Percentiles rank a stretch among this genome's conserved stretches.
Conservation (phyloP, 1,140 invertebrate species). For the Saccostrea glomerata region DNA sequence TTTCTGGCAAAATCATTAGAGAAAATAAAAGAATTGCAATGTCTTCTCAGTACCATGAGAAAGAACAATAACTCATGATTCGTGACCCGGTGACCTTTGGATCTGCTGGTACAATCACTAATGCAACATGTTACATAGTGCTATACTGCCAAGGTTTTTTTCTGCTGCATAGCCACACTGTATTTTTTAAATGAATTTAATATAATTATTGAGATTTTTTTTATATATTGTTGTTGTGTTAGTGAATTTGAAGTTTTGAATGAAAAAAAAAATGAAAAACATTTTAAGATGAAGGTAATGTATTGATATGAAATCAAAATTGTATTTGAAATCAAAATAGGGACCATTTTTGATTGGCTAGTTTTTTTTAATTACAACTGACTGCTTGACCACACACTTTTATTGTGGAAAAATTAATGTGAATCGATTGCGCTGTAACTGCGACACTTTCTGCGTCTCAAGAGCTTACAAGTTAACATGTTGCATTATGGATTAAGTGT, state of each 20-base stretch:
- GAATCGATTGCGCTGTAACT: background rate
- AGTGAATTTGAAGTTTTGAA: background rate
- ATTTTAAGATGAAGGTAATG: background rate
- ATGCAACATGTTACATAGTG: conserved; percentile 17
- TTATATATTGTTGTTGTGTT: background rate
- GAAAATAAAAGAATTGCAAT: background rate
- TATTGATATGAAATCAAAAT: background rate
- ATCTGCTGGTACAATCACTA: conserved; percentile 26
- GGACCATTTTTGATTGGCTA: background rate
- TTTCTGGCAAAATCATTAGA: background rate
- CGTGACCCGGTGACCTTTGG: conserved; percentile 18
- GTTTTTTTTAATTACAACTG: background rate
- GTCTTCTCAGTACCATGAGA: conserved; percentile 2
- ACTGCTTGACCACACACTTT: too few relatives aligned
- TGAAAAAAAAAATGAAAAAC: background rate
- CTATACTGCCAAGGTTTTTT: background rate
- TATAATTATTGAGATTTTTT: background rate
- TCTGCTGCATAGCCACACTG: background rate
- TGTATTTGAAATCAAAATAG: background rate
- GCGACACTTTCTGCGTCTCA: background rate
- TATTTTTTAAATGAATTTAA: too few relatives aligned
- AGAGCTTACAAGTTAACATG: background rate
- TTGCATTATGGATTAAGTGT: conserved; percentile 28
- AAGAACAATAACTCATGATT: conserved; percentile 13
- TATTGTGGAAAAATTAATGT: background rate